Evolutionary conservation across 1,140 invertebrate species (phyloP), one percentile per base, ranked within the genome.

Genomic region (Apis dorsata): DNA sequence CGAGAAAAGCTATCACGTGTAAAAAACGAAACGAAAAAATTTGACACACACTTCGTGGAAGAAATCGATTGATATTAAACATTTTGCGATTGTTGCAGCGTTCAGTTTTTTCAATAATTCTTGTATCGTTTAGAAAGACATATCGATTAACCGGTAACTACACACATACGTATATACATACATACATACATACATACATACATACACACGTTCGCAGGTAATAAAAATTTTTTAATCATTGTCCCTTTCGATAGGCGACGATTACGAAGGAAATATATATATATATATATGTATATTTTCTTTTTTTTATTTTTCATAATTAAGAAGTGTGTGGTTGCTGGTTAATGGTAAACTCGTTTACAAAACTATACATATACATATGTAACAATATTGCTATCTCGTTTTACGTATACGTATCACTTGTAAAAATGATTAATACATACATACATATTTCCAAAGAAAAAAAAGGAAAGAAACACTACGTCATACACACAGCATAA

Each of bases 401-500:
- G 59, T 65, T 76, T 76, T 59, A 51, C 57, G 80, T 81, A 68
- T 63, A 13, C 73, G 44, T 57, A 51, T 66, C 62, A 24, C 57
- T 21, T 28, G 21, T 34, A 28, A 44, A 17, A 12, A 68, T 51
- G 44, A 51, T 76, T 24, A 28, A 17, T 24, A 49, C 34, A 34
- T 34, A 3, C 34, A 17, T 24, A 24, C 28, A 19, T 44, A 51
- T 62, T 62, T 24, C n/a, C 34, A 13, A 34, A 11, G 11, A 19
- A n/a, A 28, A 34, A 51, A 49, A 60, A 60, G n/a, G 34, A 44
- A 44, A 44, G 34, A 44, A 44, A 44, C 34, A 44, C n/a, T 51
- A n/a, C 49, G 49, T 70, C 24, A 63, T 17, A 77, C 28, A 75
- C 79, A 62, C 53, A 51, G 68, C 53, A 72, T 74, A 74, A 75